Evolutionary conservation across 2,888 invertebrate genomes (phyloP).

Genomic region (Cheilosia scutellata): DNA sequence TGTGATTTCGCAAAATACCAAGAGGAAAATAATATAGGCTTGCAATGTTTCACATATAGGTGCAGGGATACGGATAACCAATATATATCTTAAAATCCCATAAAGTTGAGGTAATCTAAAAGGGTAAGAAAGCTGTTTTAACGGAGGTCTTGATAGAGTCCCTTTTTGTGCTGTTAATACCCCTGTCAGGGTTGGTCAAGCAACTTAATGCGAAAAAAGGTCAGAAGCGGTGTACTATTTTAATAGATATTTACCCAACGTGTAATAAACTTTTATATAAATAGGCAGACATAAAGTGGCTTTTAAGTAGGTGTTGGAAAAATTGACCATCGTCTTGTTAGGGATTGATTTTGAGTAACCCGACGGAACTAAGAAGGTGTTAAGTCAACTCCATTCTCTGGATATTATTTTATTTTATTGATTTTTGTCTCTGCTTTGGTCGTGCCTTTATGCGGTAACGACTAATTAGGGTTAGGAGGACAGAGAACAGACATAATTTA

Average conservation of each 20-base stretch:
- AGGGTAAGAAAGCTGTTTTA: not conserved
- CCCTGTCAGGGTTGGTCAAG: constrained; percentile 43
- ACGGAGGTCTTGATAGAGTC: not conserved
- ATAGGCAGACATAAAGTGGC: constrained; percentile 35
- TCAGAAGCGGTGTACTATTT: constrained; percentile 33
- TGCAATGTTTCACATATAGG: not conserved
- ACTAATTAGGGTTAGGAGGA: constrained; percentile 33
- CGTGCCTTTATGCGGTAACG: constrained; percentile 11
- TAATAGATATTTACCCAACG: constrained; percentile 47
- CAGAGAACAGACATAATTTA: constrained; percentile 15
- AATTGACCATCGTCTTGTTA: constrained; percentile 12
- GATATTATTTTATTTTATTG: constrained; percentile 15
- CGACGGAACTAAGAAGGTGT: constrained; percentile 19
- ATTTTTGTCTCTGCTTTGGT: not conserved
- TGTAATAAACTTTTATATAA: constrained; percentile 38
- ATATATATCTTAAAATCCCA: constrained; percentile 34
- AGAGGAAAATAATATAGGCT: not conserved
- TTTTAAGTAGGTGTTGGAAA: constrained; percentile 10
- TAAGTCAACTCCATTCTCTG: constrained; percentile 15
- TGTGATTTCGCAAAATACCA: not conserved
- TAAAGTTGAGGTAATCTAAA: constrained; percentile 24
- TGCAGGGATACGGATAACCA: not conserved
- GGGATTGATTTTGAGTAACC: constrained; percentile 35
- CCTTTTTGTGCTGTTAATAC: constrained; percentile 1
- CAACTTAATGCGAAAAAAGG: constrained; percentile 59